These are phyloP conservation scores for Crocallis elinguaria DNA, from an alignment of 2,888 invertebrate species.

Conservation along the genomic window DNA sequence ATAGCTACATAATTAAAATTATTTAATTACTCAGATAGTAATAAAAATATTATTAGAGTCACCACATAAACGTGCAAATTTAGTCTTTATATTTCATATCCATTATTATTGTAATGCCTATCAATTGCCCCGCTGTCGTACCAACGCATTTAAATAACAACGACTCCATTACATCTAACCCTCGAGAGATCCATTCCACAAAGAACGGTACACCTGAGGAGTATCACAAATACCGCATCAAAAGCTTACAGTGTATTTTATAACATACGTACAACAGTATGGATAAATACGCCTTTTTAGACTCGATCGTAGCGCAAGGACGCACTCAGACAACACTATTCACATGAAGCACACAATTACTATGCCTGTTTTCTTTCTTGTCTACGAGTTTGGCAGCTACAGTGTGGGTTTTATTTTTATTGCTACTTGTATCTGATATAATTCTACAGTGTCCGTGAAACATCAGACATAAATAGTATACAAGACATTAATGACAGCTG, in stretches of 20 bases:
- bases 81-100: constrained; percentile 24
- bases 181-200: constrained; percentile 56
- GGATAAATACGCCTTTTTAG: background rate
- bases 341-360: too few species aligned
- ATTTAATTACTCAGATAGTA: too few species aligned
- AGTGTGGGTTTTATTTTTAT: too few species aligned
- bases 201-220: constrained; percentile 57
- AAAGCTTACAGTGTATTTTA: constrained; percentile 68
- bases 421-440: too few species aligned
- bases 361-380: too few species aligned
- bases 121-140: constrained; percentile 33
- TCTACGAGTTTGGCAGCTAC: too few species aligned
- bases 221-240: constrained; percentile 57
- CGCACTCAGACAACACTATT: background rate
- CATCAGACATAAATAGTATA: too few species aligned
- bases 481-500: too few species aligned
- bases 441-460: too few species aligned
- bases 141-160: constrained; percentile 54
- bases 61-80: background rate
- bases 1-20: too few species aligned
- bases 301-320: too few species aligned
- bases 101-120: constrained; percentile 34
- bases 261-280: constrained; percentile 35
- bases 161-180: constrained; percentile 51
- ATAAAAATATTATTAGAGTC: background rate